Percentiles rank a stretch among this genome's conserved stretches.
phyloP scores from a whole-genome alignment of 2,888 invertebrate genomes.

The Poecilus cupreus region DNA sequence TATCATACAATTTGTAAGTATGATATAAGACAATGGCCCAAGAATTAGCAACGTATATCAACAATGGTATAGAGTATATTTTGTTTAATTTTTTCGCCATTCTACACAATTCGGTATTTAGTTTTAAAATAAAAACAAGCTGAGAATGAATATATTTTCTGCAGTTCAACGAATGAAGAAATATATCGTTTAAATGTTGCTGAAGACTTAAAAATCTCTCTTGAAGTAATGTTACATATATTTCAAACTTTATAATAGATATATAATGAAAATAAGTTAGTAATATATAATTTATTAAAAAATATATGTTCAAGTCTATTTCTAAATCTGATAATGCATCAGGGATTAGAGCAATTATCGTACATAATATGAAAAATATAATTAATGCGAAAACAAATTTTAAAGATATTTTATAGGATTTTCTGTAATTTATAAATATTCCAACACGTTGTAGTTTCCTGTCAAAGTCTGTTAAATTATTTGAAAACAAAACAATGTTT shows the following conservation, averaged over 20 bases:
- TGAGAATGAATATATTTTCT: too few relatives aligned
- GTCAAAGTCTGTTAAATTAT: neutral
- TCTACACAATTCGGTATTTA: neutral
- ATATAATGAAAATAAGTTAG: neutral
- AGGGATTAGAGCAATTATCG: too few relatives aligned
- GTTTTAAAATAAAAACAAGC: neutral
- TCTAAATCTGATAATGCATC: too few relatives aligned
- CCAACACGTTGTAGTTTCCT: neutral
- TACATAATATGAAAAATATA: too few relatives aligned
- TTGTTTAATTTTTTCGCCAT: neutral
- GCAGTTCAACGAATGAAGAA: neutral
- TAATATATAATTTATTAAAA: neutral
- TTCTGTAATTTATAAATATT: neutral
- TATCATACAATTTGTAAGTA: too few relatives aligned
- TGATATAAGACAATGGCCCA: too few relatives aligned
- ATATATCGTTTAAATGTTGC: neutral
- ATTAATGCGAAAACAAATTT: too few relatives aligned
- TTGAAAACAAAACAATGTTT: neutral
- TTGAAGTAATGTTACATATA: neutral
- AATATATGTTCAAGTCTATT: too few relatives aligned
- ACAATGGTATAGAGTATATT: neutral
- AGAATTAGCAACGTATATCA: neutral
- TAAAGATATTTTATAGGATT: neutral
- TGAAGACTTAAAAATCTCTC: neutral
- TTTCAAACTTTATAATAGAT: neutral